These are phyloP conservation scores for Scaeva pyrastri DNA, from an alignment of 2,888 invertebrate species.

Conservation along the genomic window DNA sequence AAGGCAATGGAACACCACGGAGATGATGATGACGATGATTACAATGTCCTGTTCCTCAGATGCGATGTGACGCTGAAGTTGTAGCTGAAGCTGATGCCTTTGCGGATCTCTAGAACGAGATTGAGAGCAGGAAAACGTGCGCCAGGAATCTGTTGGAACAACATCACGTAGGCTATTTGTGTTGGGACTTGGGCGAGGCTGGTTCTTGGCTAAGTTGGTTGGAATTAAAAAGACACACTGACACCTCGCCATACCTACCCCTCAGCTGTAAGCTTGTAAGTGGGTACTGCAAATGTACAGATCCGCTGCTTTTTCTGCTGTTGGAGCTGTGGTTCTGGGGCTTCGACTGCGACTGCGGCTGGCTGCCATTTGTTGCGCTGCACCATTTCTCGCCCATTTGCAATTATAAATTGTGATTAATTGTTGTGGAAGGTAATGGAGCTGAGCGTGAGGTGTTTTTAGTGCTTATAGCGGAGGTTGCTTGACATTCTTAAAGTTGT, in stretches of 20 bases:
- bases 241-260: constrained; percentile 11
- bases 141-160: constrained; percentile 64
- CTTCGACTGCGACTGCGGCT: no score
- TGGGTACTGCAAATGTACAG: no score
- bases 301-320: no score
- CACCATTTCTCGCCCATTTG: constrained; percentile 63
- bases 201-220: background rate
- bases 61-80: background rate
- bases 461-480: constrained; percentile 37
- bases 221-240: constrained; percentile 37
- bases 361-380: constrained; percentile 66
- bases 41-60: constrained; percentile 54
- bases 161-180: constrained; percentile 72
- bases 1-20: background rate
- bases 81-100: background rate
- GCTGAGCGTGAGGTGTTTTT: constrained; percentile 35
- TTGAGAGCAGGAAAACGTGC: constrained; percentile 47
- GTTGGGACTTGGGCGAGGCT: constrained; percentile 50
- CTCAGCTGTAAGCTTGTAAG: background rate
- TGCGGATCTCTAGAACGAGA: constrained; percentile 37
- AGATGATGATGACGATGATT: constrained; percentile 32
- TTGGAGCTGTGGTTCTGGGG: no score
- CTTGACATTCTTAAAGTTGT: constrained; percentile 22
- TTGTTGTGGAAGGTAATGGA: constrained; percentile 68
- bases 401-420: constrained; percentile 75